phyloP scores from a whole-genome alignment of 2,888 invertebrate species.

The Orgyia antiqua region DNA sequence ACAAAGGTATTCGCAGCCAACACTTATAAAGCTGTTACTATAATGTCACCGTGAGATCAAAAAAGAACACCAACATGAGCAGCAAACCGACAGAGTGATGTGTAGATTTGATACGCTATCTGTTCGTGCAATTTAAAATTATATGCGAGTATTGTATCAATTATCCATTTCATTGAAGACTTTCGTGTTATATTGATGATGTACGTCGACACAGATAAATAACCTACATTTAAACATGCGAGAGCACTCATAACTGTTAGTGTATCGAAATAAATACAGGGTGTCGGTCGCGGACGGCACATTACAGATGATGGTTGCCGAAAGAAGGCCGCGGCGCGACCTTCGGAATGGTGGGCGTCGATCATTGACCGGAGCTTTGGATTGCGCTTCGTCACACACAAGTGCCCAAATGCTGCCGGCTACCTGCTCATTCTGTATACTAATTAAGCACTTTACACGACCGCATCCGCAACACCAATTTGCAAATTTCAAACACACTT shows the following conservation, averaged over 20 bases:
- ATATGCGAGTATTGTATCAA: conserved; percentile 42
- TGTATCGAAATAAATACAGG: conserved; percentile 67
- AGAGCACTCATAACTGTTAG: conserved; percentile 71
- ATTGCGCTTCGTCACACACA: conserved; percentile 42
- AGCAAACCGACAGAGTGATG: conserved; percentile 27
- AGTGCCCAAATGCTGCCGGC: conserved; percentile 32
- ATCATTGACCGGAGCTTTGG: conserved; percentile 57
- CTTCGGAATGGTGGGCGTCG: conserved; percentile 67
- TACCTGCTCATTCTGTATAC: conserved; percentile 30
- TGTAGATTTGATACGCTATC: conserved; percentile 42
- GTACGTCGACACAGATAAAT: conserved; percentile 66
- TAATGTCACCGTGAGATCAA: conserved; percentile 61
- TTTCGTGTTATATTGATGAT: conserved; percentile 47
- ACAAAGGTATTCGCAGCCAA: conserved; percentile 65
- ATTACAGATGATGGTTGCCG: conserved; percentile 52
- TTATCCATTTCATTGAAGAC: conserved; percentile 53
- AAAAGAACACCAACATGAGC: conserved; percentile 32
- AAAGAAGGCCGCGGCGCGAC: conserved; percentile 75
- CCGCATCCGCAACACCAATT: conserved; percentile 38
- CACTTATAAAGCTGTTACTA: conserved; percentile 58
- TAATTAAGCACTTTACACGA: conserved; percentile 31
- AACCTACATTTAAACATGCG: conserved; percentile 70
- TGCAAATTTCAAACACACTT: conserved; percentile 16
- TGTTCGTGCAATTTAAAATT: conserved; percentile 43
- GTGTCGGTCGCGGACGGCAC: conserved; percentile 50